These are phyloP conservation scores for Halcyon badia DNA, from an alignment of 2,797 vertebrate genomes.

Conservation along the genomic window DNA sequence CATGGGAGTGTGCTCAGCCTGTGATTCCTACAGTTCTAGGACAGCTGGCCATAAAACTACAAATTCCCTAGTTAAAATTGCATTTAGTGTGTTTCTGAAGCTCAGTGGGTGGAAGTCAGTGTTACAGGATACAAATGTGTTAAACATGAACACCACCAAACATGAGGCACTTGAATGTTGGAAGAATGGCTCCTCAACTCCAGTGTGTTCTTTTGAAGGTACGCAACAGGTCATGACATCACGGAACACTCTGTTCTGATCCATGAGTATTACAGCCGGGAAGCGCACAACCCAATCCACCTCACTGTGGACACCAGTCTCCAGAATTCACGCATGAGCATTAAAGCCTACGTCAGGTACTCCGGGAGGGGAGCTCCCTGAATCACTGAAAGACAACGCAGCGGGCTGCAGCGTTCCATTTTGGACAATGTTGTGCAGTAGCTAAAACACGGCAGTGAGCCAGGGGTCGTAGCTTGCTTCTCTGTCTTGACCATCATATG, in stretches of 20 bases:
- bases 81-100: neutral
- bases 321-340: constrained; percentile 93
- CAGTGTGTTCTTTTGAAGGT: constrained; percentile 82
- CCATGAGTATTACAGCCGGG: constrained; percentile 97
- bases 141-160: neutral
- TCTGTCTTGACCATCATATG: neutral
- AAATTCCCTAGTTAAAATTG: neutral
- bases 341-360: constrained; percentile 95
- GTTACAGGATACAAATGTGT: neutral
- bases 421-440: neutral
- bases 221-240: constrained; percentile 97
- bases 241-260: constrained; percentile 98
- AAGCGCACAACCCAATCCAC: constrained; percentile 95
- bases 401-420: neutral
- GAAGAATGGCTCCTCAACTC: neutral
- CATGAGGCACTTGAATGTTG: neutral
- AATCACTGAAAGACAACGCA: neutral
- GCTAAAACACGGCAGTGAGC: neutral
- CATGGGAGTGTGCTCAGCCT: neutral
- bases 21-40: neutral
- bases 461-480: neutral
- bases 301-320: constrained; percentile 92
- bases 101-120: neutral
- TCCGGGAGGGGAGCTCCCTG: neutral
- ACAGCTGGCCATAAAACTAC: neutral